Conservation (phyloP, 2,888 invertebrate species). For the Timema podura region DNA sequence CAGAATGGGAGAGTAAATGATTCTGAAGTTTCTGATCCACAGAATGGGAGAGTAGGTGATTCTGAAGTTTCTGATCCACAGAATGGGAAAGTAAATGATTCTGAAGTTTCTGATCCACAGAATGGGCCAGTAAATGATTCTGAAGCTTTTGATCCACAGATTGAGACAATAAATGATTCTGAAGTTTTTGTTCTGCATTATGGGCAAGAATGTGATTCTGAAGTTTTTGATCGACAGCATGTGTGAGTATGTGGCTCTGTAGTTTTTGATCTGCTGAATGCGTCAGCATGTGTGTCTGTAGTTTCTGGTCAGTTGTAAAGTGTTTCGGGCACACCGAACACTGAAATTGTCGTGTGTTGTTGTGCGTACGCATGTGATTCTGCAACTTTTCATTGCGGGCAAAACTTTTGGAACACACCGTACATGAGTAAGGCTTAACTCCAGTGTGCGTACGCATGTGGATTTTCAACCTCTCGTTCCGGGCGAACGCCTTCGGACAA, state of each 20-base stretch:
- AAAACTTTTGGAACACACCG: slow-evolving; percentile 8
- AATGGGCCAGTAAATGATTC: not conserved
- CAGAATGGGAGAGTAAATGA: not conserved
- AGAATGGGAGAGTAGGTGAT: not conserved
- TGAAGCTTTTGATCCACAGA: not conserved
- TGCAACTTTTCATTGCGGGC: slow-evolving; percentile 5
- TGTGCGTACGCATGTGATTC: slow-evolving; percentile 13
- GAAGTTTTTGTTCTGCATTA: not conserved
- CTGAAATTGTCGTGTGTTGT: not conserved
- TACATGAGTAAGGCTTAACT: slow-evolving; percentile 4
- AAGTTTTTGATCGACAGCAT: not conserved
- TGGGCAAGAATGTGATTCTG: too few species aligned
- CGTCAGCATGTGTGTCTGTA: slow-evolving; percentile 1
- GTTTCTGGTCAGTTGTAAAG: not conserved
- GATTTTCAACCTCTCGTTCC: not conserved
- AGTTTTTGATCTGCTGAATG: not conserved
- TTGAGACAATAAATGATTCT: not conserved
- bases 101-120: not conserved
- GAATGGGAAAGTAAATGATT: not conserved
- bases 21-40: not conserved
- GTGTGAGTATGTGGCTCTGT: not conserved
- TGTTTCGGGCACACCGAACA: slow-evolving; percentile 8
- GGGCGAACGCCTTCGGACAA: slow-evolving; percentile 4
- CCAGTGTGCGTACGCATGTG: slow-evolving; percentile 1
- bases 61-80: not conserved